phyloP scores from a whole-genome alignment of 2,888 invertebrate species.

The Tubulanus polymorphus region DNA sequence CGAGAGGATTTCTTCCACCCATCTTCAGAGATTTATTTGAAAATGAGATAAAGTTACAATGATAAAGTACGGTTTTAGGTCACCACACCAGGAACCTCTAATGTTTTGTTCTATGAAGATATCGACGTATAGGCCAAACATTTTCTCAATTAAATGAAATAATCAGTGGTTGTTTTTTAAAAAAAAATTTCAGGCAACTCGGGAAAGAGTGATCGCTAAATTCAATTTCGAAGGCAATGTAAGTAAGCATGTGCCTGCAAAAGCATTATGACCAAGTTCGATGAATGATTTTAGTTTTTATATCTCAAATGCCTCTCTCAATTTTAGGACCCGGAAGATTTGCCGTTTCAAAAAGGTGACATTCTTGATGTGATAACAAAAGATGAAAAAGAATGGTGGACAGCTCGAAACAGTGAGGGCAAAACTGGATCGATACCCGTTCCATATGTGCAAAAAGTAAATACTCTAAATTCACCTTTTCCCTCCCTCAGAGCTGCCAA shows the following conservation, averaged over 20 bases:
- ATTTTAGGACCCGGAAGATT: constrained; percentile 83
- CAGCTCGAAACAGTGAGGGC: constrained; percentile 82
- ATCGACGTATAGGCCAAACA: too few species aligned
- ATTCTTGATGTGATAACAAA: constrained; percentile 85
- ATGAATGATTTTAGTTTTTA: too few species aligned
- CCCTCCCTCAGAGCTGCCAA: too few species aligned
- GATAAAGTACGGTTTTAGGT: too few species aligned
- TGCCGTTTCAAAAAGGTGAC: constrained; percentile 92
- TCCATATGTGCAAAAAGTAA: constrained; percentile 69
- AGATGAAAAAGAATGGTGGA: constrained; percentile 99
- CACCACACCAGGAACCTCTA: too few species aligned
- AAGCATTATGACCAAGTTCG: background rate
- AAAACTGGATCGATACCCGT: constrained; percentile 92
- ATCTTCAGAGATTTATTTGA: too few species aligned
- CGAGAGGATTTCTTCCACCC: too few species aligned
- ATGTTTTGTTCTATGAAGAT: too few species aligned
- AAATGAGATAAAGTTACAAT: too few species aligned
- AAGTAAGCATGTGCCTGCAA: constrained; percentile 54
- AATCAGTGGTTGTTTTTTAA: too few species aligned
- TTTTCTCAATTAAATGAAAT: too few species aligned
- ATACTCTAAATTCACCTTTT: too few species aligned
- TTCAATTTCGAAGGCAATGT: constrained; percentile 91
- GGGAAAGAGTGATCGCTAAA: constrained; percentile 85
- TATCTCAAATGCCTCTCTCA: background rate
- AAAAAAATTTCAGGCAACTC: constrained; percentile 62